Evolutionary conservation across 2,888 invertebrate species (phyloP).

Genomic region (Synanthedon tipuliformis): DNA sequence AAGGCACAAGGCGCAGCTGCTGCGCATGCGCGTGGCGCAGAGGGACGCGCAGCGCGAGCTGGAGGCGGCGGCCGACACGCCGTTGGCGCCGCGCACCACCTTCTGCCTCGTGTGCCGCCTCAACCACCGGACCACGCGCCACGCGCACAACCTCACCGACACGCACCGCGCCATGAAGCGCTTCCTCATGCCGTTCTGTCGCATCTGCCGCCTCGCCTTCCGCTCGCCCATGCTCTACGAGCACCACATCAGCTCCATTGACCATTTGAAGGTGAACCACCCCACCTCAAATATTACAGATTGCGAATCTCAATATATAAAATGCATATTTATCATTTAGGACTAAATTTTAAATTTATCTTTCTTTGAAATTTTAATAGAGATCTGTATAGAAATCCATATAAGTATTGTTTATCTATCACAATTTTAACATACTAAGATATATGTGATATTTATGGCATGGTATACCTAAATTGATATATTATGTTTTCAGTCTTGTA

Average conservation of each 20-base stretch:
- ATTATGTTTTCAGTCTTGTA: too few relatives aligned
- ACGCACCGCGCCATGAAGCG: conserved; percentile 87
- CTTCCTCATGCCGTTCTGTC: conserved; percentile 85
- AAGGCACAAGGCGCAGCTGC: conserved; percentile 78
- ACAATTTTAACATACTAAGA: not conserved
- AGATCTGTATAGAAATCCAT: too few relatives aligned
- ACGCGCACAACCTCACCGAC: conserved; percentile 82
- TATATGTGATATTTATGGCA: too few relatives aligned
- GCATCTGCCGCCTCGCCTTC: conserved; percentile 80
- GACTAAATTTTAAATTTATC: too few relatives aligned
- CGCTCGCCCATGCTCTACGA: conserved; percentile 89
- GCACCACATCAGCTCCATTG: conserved; percentile 83
- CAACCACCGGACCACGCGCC: conserved; percentile 80
- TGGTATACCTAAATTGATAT: too few relatives aligned
- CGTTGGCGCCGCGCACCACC: conserved; percentile 72
- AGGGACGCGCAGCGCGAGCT: conserved; percentile 83
- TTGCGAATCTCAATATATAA: not conserved
- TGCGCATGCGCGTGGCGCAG: conserved; percentile 83
- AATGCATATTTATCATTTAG: too few relatives aligned
- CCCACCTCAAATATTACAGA: too few relatives aligned
- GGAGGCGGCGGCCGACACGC: conserved; percentile 76
- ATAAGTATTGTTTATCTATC: not conserved
- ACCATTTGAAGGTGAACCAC: conserved; percentile 78
- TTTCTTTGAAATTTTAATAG: too few relatives aligned
- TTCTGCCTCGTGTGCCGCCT: conserved; percentile 82